Percentiles rank a stretch among this genome's conserved stretches.
phyloP scores from a whole-genome alignment of 1,140 invertebrate species.

The Trachelipus rathkii region DNA sequence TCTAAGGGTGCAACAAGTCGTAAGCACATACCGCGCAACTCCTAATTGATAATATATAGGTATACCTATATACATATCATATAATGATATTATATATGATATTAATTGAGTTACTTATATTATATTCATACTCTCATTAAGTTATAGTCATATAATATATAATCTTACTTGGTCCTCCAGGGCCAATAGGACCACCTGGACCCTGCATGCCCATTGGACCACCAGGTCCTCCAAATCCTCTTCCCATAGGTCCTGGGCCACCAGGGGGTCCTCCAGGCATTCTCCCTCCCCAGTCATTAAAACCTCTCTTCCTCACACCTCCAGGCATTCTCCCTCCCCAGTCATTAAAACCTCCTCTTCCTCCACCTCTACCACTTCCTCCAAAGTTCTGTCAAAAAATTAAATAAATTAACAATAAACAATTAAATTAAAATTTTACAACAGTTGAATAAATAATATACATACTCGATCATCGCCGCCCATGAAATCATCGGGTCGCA shows the following conservation, averaged over 20 bases:
- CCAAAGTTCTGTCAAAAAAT: slow-evolving; percentile 27
- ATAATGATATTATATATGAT: too few relatives aligned
- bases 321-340: slow-evolving; percentile 30
- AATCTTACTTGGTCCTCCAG: slow-evolving; percentile 39
- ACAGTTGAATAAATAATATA: slow-evolving; percentile 1
- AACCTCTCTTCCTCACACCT: slow-evolving; percentile 42
- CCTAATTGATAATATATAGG: too few relatives aligned
- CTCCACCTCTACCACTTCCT: slow-evolving; percentile 37
- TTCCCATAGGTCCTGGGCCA: slow-evolving; percentile 51
- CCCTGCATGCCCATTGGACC: slow-evolving; percentile 53
- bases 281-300: slow-evolving; percentile 30
- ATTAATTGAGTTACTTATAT: too few relatives aligned
- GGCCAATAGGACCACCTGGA: slow-evolving; percentile 47
- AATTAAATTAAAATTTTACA: background rate
- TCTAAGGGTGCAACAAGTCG: too few relatives aligned
- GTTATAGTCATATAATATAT: background rate
- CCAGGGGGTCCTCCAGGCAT: slow-evolving; percentile 45
- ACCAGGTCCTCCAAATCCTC: slow-evolving; percentile 47
- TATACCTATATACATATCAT: too few relatives aligned
- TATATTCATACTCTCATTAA: too few relatives aligned
- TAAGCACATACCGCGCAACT: too few relatives aligned
- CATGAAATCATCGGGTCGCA: slow-evolving; percentile 50
- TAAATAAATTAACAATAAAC: background rate
- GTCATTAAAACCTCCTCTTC: slow-evolving; percentile 39
- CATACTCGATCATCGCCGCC: slow-evolving; percentile 37